Conservation (phyloP, 2,113 vertebrate genomes). For the human region DNA sequence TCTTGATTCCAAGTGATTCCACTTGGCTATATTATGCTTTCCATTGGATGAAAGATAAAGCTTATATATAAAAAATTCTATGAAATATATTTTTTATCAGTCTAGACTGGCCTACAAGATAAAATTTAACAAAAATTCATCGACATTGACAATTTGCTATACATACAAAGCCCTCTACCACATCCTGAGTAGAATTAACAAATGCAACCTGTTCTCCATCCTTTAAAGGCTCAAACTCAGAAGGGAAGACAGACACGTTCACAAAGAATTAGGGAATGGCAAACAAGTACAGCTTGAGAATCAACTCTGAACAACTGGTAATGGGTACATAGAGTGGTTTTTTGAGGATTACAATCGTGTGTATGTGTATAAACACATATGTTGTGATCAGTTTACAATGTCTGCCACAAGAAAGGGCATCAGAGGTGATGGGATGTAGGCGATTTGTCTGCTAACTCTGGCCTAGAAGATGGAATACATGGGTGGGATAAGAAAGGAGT, state of each 20-base stretch:
- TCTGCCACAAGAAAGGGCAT: neutral
- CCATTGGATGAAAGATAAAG: neutral
- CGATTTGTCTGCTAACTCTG: neutral
- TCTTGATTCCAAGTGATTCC: neutral
- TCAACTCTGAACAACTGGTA: neutral
- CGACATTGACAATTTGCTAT: neutral
- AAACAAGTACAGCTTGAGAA: neutral
- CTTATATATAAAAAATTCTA: neutral
- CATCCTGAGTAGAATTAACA: neutral
- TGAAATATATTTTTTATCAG: neutral
- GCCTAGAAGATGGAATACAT: neutral
- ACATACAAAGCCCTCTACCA: neutral
- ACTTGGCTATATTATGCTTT: constrained; percentile 7
- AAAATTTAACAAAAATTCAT: neutral
- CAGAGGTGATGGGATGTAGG: neutral
- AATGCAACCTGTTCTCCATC: neutral
- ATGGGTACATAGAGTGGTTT: neutral
- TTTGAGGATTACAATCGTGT: neutral
- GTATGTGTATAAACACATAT: neutral
- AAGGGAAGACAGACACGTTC: neutral
- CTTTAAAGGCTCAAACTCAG: neutral
- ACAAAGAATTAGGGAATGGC: neutral
- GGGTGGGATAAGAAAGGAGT: neutral
- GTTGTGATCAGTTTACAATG: neutral
- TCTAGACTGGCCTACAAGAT: neutral